Conservation (phyloP, 2,113 vertebrate genomes). For the Bufo gargarizans region DNA sequence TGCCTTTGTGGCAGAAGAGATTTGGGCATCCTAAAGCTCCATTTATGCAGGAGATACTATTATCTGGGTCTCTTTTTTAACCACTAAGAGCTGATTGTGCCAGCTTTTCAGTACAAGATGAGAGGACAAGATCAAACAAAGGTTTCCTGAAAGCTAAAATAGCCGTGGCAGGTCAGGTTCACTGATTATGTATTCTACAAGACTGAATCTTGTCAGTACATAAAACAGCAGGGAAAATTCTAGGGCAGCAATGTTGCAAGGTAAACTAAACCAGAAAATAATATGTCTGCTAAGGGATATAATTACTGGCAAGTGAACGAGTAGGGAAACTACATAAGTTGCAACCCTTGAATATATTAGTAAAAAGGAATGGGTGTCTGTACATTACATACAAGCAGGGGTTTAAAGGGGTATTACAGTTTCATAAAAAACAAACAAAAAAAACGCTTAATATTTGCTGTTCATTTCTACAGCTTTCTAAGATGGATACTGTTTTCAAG, state of each 20-base stretch:
- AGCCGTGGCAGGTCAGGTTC: constrained; percentile 40
- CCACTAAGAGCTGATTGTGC: constrained; percentile 25
- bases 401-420: too few species aligned
- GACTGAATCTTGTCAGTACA: constrained; percentile 50
- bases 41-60: constrained; percentile 14
- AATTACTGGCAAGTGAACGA: constrained; percentile 28
- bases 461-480: too few species aligned
- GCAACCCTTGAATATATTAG: not conserved
- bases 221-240: constrained; percentile 48
- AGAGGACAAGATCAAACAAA: constrained; percentile 45
- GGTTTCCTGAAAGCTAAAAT: constrained; percentile 42
- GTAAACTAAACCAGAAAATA: constrained; percentile 46
- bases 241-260: constrained; percentile 34
- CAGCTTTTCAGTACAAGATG: constrained; percentile 30
- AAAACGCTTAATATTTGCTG: too few species aligned
- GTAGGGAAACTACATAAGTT: not conserved
- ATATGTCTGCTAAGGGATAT: constrained; percentile 40
- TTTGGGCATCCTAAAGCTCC: not conserved
- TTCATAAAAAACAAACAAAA: too few species aligned
- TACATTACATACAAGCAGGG: not conserved
- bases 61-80: constrained; percentile 20
- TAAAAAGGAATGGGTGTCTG: not conserved
- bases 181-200: constrained; percentile 43
- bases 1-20: constrained; percentile 15
- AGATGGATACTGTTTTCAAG: too few species aligned